Evolutionary conservation across 2,113 vertebrate species (phyloP).

Genomic region (Nipponia nippon): DNA sequence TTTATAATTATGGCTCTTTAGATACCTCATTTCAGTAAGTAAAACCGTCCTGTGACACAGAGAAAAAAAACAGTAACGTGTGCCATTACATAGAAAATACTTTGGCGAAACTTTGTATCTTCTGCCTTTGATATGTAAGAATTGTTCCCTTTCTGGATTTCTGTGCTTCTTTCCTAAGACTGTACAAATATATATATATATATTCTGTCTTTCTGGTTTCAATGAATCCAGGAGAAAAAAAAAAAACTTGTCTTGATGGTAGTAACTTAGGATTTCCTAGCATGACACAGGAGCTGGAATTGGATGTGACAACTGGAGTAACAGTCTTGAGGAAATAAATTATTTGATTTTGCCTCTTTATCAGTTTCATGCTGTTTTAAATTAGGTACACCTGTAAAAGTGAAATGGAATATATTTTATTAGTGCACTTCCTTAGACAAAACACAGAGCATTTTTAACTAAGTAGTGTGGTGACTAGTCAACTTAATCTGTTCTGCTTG

Average conservation of each 20-base stretch:
- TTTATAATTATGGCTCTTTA: background rate
- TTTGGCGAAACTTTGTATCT: background rate
- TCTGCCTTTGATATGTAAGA: background rate
- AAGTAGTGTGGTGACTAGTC: background rate
- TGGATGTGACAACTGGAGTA: background rate
- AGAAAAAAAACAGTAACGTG: accelerated
- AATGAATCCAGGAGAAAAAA: background rate
- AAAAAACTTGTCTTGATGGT: background rate
- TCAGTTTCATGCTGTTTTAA: conserved; percentile 15
- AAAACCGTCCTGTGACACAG: background rate
- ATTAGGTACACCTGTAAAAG: background rate
- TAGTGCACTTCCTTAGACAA: background rate
- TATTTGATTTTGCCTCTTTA: conserved; percentile 26
- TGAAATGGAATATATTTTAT: background rate
- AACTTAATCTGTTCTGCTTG: background rate
- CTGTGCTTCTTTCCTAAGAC: background rate
- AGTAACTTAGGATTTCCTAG: background rate
- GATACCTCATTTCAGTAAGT: background rate
- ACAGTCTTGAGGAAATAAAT: background rate
- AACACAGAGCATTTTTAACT: background rate
- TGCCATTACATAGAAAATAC: background rate
- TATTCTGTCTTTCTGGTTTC: background rate
- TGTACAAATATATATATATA: background rate
- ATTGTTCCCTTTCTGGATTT: background rate
- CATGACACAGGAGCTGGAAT: background rate